These are phyloP conservation scores for Callyntrura sp. DNA, from an alignment of 2,888 invertebrate species.

Conservation along the genomic window DNA sequence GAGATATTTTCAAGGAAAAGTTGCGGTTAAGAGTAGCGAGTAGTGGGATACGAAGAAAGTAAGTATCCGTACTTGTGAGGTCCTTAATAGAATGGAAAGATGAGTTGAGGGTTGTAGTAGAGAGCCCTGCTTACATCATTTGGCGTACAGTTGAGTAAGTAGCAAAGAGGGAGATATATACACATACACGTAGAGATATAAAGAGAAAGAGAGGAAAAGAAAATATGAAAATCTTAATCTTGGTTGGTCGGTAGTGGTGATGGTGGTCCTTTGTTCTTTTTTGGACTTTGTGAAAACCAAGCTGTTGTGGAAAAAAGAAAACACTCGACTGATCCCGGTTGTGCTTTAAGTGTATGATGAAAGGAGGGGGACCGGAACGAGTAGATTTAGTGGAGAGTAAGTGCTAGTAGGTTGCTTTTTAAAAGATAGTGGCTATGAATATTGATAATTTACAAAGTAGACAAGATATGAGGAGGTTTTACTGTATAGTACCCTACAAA, in stretches of 20 bases:
- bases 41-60: no score
- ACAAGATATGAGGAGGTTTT: neutral
- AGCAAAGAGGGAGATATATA: no score
- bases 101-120: slow-evolving; percentile 15
- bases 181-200: no score
- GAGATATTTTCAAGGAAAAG: no score
- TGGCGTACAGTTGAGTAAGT: no score
- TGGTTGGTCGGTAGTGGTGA: neutral
- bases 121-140: neutral
- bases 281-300: neutral
- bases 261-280: slow-evolving; percentile 19
- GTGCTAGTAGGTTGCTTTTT: neutral
- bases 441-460: neutral
- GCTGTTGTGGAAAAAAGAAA: neutral
- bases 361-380: neutral
- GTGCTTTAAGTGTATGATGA: neutral
- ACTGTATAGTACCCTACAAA: neutral
- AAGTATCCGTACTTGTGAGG: no score
- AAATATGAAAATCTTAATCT: slow-evolving; percentile 38
- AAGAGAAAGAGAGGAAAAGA: neutral
- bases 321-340: neutral
- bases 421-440: slow-evolving; percentile 6
- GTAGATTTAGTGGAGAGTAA: neutral
- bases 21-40: no score
- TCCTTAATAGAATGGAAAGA: neutral